Evolutionary conservation across 2,888 invertebrate species (phyloP).

Genomic region (Amaurobius ferox): DNA sequence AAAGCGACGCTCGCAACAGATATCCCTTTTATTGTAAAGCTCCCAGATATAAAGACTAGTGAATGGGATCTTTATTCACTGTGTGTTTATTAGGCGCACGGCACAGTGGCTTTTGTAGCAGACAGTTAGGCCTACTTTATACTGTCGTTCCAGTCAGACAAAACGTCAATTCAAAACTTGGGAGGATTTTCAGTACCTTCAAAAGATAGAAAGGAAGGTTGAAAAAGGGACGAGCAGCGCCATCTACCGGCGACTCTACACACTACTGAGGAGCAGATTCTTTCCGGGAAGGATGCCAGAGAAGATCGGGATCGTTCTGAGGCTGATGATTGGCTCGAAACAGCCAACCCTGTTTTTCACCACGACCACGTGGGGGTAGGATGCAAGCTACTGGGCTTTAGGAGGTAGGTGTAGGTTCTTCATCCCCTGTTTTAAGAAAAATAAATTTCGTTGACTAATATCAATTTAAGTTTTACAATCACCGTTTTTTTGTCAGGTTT

Average conservation of each 20-base stretch:
- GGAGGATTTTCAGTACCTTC: slow-evolving; percentile 52
- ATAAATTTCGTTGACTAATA: not conserved
- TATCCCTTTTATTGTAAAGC: slow-evolving; percentile 41
- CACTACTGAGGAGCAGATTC: slow-evolving; percentile 19
- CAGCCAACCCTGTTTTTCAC: slow-evolving; percentile 38
- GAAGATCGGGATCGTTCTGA: slow-evolving; percentile 37
- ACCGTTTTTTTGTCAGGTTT: no score
- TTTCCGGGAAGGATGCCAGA: slow-evolving; percentile 20
- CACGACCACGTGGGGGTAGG: slow-evolving; percentile 40
- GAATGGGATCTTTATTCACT: slow-evolving; percentile 41
- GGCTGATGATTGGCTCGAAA: slow-evolving; percentile 46
- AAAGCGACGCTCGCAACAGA: slow-evolving; percentile 40
- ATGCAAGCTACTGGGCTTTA: not conserved
- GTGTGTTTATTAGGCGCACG: slow-evolving; percentile 65
- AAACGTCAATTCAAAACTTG: slow-evolving; percentile 59
- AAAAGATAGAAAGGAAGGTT: slow-evolving; percentile 30
- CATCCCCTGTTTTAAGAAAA: not conserved
- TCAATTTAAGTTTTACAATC: no score
- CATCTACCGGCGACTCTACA: slow-evolving; percentile 43
- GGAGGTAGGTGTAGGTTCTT: slow-evolving; percentile 28
- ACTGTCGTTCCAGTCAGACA: slow-evolving; percentile 40
- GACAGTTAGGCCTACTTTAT: slow-evolving; percentile 70
- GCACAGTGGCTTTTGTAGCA: slow-evolving; percentile 47
- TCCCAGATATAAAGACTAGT: slow-evolving; percentile 32
- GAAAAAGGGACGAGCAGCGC: slow-evolving; percentile 40